Conservation (phyloP, 2,113 vertebrate genomes). For the Danio rerio region GRCz12tu NC_133182.1:25493501-25494000, state of each 20-base stretch:
- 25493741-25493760: conserved; percentile 44
- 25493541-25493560: conserved; percentile 60
- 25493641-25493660: conserved; percentile 55
- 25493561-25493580: conserved; percentile 58
- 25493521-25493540: conserved; percentile 57
- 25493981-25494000: no score
- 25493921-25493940: no score
- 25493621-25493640: conserved; percentile 38
- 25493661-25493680: conserved; percentile 58
- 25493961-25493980: no score
- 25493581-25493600: conserved; percentile 48
- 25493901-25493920: no score
- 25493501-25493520: conserved; percentile 50
- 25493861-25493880: no score
- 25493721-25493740: conserved; percentile 59
- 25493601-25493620: conserved; percentile 32
- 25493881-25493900: no score
- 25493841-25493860: neutral
- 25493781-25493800: conserved; percentile 37
- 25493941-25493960: no score
- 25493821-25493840: conserved; percentile 31
- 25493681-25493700: conserved; percentile 60
- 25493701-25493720: conserved; percentile 57
- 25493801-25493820: conserved; percentile 28
- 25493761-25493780: conserved; percentile 49